A percentile compares a stretch with the other conserved stretches of the same genome.
These are phyloP conservation scores for Gopherus evgoodei DNA, from an alignment of 2,113 vertebrate genomes.

Conservation along the genomic window DNA sequence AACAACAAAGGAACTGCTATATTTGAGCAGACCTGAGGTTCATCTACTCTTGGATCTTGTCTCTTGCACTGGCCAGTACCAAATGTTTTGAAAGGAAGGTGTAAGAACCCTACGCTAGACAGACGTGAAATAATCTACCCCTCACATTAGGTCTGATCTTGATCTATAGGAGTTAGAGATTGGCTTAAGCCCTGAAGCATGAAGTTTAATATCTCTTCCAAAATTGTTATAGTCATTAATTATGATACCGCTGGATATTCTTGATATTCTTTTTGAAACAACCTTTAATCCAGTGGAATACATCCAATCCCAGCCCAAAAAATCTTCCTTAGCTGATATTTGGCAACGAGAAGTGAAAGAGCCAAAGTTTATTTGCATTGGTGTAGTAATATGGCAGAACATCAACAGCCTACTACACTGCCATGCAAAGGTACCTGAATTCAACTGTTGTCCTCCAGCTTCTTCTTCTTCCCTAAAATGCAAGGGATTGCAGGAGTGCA, in stretches of 20 bases:
- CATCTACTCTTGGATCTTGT: not conserved
- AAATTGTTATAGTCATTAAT: not conserved
- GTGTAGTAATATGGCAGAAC: not conserved
- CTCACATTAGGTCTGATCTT: not conserved
- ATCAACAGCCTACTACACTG: not conserved
- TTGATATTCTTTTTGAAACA: not conserved
- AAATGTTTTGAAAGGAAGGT: not conserved
- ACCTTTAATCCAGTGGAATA: not conserved
- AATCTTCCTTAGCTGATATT: not conserved
- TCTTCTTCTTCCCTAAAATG: not conserved
- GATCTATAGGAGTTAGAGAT: not conserved
- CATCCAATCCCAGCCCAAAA: not conserved
- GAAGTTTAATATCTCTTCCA: not conserved
- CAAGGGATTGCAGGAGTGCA: not conserved
- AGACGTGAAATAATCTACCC: not conserved
- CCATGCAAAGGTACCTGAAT: not conserved
- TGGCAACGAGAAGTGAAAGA: not conserved
- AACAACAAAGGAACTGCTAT: rapidly evolving
- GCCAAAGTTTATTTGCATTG: not conserved
- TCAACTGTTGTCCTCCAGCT: not conserved
- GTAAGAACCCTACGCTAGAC: not conserved
- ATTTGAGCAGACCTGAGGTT: not conserved
- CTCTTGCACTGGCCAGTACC: not conserved
- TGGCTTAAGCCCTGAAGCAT: not conserved
- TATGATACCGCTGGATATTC: not conserved